These are phyloP conservation scores for Notiomystis cincta DNA, from an alignment of 2,113 vertebrate genomes.

Conservation along the genomic window DNA sequence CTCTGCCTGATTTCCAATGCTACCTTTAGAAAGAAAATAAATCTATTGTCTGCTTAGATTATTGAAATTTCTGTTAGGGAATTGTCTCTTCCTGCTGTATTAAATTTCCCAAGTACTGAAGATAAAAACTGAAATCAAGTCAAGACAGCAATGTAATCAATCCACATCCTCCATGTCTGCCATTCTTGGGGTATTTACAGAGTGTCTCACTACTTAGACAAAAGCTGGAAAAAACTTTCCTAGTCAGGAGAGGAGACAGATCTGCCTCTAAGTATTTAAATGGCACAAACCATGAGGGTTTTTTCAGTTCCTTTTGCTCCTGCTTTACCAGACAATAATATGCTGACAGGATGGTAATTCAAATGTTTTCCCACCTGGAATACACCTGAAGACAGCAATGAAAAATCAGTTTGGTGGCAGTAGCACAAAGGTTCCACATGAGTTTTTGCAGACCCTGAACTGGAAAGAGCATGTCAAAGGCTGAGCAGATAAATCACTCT, in stretches of 20 bases:
- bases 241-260: background rate
- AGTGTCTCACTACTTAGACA: background rate
- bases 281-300: background rate
- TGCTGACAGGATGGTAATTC: background rate
- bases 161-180: background rate
- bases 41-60: background rate
- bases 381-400: background rate
- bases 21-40: background rate
- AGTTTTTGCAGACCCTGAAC: background rate
- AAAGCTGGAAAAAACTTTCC: background rate
- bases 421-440: background rate
- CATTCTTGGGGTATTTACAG: background rate
- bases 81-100: background rate
- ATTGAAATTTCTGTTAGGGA: background rate
- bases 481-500: background rate
- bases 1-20: background rate
- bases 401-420: background rate
- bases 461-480: background rate
- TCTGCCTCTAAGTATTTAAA: background rate
- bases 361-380: background rate
- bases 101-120: background rate
- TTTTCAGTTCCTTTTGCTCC: background rate
- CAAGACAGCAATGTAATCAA: background rate
- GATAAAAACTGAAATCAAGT: background rate
- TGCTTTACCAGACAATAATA: background rate